Evolutionary conservation across 1,140 invertebrate genomes (phyloP), one percentile per base, ranked within the genome.

Genomic region (Eupristina koningsbergeri): DNA sequence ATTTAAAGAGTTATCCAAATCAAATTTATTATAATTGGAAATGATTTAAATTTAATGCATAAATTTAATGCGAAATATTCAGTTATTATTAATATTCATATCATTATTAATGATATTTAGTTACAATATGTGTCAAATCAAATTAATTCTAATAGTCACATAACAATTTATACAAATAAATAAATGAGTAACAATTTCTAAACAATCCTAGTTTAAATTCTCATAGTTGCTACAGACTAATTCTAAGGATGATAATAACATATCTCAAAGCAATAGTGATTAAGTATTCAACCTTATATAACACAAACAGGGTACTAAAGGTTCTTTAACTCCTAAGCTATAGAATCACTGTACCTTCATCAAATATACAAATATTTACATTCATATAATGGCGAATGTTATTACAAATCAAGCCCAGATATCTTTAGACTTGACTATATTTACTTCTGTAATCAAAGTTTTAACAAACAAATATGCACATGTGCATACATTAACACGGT

Each of bases 301-400:
- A 67, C 13, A 67, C 36, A 67, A 67, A 29, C 0, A 36, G 31
- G 11, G 17, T 36, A 67, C 29, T 58, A 36, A 36, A 67, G 64
- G 1, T 34, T 67, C 31, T 36, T 67, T 19, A 67, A 36, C 31
- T 36, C 36, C 11, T 19, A 34, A 67, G 15, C 13, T 22, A 22
- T 36, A 36, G 64, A 67, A 17, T 67, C 15, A 34, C 5, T 36
- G 11, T 19, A 36, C 7, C 34, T 71, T 71, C 19, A 71, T 71
- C 36, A 71, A 71, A 71, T 71, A 71, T 71, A 36, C 39, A 71
- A 71, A 71, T 71, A 41, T 71, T 41, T 71, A 41, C 8, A 64
- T 64, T 64, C n/a, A 15, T 3, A 31, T 64, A 64, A 64, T 29
- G 0, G n/a, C 31, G 9, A 64, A 64, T 2, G 31, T 64, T 58